Evolutionary conservation across 2,797 vertebrate species (phyloP), one percentile per base, ranked within the genome.

Genomic region (Tympanoctomys barrerae): DNA sequence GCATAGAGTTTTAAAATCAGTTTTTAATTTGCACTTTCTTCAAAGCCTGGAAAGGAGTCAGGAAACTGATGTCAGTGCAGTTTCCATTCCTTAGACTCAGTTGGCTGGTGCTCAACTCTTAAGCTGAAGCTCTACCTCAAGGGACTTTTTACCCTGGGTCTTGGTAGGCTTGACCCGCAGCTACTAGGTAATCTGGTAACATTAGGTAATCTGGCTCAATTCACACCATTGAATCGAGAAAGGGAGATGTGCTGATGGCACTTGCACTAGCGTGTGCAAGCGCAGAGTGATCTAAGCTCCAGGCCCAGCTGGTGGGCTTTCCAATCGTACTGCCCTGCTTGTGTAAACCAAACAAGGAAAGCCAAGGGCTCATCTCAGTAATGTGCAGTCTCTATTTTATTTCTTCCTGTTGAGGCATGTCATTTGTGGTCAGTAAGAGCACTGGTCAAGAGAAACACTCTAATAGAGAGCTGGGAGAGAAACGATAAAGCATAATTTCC

Each of bases 391-490:
- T 22, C 21, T 46, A 64, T 54, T 89, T 81, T 39, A 33, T 90
- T 80, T 54, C 52, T 78, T 89, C 75, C 64, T 94, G 13, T 87
- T 31, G 64, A 46, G 31, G 13, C 88, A 39, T 62, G 42, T 42
- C 22, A 46, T 54, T 80, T 92, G n/a, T 87, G 33, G 73, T 21
- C 49, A 5, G 22, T 62, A 89, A 79, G 4, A 92, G 7, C 36
- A 66, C 5, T 93, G 52, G 84, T 33, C 9, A 68, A 94, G 61
- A 96, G n/a, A 86, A 93, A 70, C 42, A 54, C 28, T 84, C 91
- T 36, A 62, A 87, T 80, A 89, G 85, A 94, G n/a, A 87, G 59
- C 92, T 70, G 90, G 33, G 21, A 96, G 66, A 95, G 81, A 83
- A 96, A 66, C 10, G 33, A 73, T 0, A 66, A 39, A 54, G 28